Percentiles rank a stretch among this genome's conserved stretches.
Evolutionary conservation across 2,797 vertebrate species (phyloP).

Genomic region (Manis crassicaudata): DNA sequence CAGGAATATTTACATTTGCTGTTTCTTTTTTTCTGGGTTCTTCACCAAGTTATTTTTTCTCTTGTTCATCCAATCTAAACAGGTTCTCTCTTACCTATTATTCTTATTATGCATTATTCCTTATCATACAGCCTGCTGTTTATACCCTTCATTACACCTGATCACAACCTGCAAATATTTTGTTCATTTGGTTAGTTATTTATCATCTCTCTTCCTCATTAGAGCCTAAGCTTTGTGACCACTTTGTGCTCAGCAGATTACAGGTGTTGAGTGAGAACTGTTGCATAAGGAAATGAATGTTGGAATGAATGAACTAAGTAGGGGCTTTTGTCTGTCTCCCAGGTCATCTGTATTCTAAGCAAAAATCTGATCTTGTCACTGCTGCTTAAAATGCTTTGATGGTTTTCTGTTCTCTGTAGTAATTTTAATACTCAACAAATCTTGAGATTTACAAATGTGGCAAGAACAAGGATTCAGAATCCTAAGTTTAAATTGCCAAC

Average conservation of each 20-base stretch:
- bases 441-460: not conserved
- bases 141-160: not conserved
- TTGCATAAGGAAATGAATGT: constrained; percentile 42
- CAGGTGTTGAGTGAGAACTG: constrained; percentile 40
- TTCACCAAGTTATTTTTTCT: not conserved
- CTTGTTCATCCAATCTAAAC: not conserved
- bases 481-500: constrained; percentile 16
- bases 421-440: not conserved
- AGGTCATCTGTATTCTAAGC: not conserved
- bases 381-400: constrained; percentile 13
- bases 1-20: not conserved
- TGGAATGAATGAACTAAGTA: not conserved
- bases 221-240: constrained; percentile 1
- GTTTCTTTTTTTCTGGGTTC: not conserved
- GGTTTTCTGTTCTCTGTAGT: constrained; percentile 6
- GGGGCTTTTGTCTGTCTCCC: constrained; percentile 29
- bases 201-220: not conserved
- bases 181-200: constrained; percentile 29
- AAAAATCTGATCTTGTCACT: constrained; percentile 9
- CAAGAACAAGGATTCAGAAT: constrained; percentile 32
- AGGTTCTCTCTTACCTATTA: not conserved
- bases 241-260: not conserved
- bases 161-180: not conserved
- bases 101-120: not conserved
- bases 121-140: not conserved